phyloP scores from a whole-genome alignment of 1,140 invertebrate species.

The Drosophila equinoxialis region DNA sequence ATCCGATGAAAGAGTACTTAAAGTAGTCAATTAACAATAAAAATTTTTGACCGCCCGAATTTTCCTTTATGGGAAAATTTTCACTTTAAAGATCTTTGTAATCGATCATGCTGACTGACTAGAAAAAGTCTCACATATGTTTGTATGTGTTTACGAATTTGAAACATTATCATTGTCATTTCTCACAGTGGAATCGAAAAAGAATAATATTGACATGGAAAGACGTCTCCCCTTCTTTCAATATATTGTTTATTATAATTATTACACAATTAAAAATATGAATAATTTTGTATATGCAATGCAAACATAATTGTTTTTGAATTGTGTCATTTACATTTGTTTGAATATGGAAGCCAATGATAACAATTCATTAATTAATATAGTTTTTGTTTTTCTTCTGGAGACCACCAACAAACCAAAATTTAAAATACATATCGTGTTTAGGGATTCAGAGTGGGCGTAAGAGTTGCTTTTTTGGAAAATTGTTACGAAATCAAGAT shows the following conservation, averaged over 20 bases:
- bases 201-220: slow-evolving; percentile 14
- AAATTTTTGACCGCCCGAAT: too few species aligned
- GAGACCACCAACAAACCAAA: not conserved
- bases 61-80: too few species aligned
- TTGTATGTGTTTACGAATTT: too few species aligned
- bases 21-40: too few species aligned
- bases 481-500: slow-evolving; percentile 59
- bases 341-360: slow-evolving; percentile 6
- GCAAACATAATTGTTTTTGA: not conserved
- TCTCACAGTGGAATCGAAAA: too few species aligned
- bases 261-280: slow-evolving; percentile 19
- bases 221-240: not conserved
- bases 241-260: not conserved
- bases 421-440: not conserved
- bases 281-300: slow-evolving; percentile 5
- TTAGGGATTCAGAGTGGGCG: slow-evolving; percentile 14
- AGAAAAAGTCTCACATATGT: too few species aligned
- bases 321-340: slow-evolving; percentile 10
- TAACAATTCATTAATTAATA: slow-evolving; percentile 21
- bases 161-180: too few species aligned
- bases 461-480: slow-evolving; percentile 35
- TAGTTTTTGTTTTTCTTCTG: not conserved
- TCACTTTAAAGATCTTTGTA: too few species aligned
- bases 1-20: too few species aligned
- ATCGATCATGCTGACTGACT: too few species aligned